Conservation (phyloP, 2,113 vertebrate species). For the Myotis yumanensis region DNA sequence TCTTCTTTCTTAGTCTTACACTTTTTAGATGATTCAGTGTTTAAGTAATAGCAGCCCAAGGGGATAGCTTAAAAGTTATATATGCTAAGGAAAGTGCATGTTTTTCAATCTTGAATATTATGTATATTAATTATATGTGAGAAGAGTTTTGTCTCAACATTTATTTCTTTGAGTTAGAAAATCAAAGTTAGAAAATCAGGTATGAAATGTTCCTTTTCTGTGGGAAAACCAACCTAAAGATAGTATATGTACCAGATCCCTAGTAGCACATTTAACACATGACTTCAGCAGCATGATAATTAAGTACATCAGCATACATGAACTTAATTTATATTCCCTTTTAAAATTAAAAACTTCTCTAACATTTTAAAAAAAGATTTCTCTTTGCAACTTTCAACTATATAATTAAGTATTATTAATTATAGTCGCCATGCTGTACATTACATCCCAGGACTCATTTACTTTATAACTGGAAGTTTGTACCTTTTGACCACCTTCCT, state of each 20-base stretch:
- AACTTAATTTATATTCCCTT: not conserved
- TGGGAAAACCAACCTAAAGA: not conserved
- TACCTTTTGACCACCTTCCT: not conserved
- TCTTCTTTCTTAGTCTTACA: not conserved
- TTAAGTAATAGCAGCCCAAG: not conserved
- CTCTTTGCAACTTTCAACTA: not conserved
- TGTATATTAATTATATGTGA: not conserved
- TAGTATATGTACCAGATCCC: not conserved
- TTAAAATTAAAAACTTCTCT: slow-evolving; percentile 8
- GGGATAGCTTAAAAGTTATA: not conserved
- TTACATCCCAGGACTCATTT: not conserved
- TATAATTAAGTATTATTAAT: not conserved
- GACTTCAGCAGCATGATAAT: slow-evolving; percentile 16
- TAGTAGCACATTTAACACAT: not conserved
- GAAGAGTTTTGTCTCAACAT: not conserved
- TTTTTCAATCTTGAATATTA: not conserved
- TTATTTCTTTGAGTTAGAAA: not conserved
- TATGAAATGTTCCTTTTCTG: not conserved
- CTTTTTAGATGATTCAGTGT: not conserved
- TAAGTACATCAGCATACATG: not conserved
- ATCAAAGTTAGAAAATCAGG: not conserved
- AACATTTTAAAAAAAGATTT: not conserved
- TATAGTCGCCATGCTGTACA: not conserved
- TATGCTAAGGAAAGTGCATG: not conserved
- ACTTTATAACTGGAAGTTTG: not conserved